Evolutionary conservation across 2,113 vertebrate species (phyloP).

Genomic region (Solenodon paradoxus): DNA sequence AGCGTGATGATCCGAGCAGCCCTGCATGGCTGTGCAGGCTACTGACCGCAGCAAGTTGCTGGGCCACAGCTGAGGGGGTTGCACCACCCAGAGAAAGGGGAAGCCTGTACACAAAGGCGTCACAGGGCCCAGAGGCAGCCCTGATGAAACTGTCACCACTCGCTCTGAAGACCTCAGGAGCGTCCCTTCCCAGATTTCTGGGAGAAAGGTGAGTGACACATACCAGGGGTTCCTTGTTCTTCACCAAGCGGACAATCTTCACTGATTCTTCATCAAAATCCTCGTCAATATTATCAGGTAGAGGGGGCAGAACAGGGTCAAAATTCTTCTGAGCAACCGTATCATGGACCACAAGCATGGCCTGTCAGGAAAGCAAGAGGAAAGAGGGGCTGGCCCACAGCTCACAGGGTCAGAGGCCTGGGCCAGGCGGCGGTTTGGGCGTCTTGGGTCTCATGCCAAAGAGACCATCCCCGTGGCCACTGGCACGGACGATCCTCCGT

Average conservation of each 20-base stretch:
- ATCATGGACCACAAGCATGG: constrained; percentile 93
- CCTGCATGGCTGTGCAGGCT: background rate
- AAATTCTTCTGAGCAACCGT: constrained; percentile 97
- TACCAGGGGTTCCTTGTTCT: constrained; percentile 97
- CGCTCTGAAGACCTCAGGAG: background rate
- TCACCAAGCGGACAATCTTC: constrained; percentile 96
- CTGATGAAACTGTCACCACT: background rate
- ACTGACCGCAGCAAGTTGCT: background rate
- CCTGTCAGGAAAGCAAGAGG: constrained; percentile 79
- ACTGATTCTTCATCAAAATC: constrained; percentile 96
- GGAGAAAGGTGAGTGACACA: background rate
- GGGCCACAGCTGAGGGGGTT: background rate
- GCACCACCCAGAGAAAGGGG: background rate
- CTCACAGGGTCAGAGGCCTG: background rate
- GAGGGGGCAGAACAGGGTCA: constrained; percentile 92
- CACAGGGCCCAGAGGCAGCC: background rate
- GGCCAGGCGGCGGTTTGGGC: background rate
- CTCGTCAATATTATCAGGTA: constrained; percentile 90
- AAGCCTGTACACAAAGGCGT: background rate
- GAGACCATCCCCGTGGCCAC: background rate
- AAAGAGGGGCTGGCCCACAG: background rate
- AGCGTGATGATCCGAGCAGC: background rate
- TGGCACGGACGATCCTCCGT: background rate
- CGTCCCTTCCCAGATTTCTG: background rate
- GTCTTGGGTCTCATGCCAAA: background rate